A percentile compares a stretch with the other conserved stretches of the same genome.
phyloP scores from a whole-genome alignment of 2,888 invertebrate species.

The Leptarthrus brevirostris region DNA sequence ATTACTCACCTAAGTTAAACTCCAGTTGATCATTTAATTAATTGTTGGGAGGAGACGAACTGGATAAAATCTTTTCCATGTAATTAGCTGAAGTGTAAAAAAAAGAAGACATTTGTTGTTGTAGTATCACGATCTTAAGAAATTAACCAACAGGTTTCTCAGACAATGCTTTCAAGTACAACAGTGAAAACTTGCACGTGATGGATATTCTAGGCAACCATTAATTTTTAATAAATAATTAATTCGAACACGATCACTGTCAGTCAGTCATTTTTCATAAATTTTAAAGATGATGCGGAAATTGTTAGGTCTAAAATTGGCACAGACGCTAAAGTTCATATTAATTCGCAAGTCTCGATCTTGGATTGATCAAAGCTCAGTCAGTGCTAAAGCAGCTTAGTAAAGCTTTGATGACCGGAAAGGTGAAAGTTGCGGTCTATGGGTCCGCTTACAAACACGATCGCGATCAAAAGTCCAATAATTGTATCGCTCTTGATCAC shows the following conservation, averaged over 20 bases:
- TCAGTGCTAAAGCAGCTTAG: not conserved
- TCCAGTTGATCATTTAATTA: too few relatives aligned
- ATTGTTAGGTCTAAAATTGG: not conserved
- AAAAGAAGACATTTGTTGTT: not conserved
- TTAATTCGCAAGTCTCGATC: too few relatives aligned
- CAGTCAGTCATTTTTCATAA: not conserved
- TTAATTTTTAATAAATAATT: not conserved
- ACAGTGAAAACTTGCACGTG: not conserved
- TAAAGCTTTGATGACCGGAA: not conserved
- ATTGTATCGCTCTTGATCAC: not conserved
- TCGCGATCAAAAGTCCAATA: not conserved
- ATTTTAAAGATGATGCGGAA: not conserved
- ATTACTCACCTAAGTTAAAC: too few relatives aligned
- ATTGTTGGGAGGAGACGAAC: too few relatives aligned
- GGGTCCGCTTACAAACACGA: not conserved
- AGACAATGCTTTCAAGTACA: not conserved
- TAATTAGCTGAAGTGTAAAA: too few relatives aligned
- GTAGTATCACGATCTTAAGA: constrained; percentile 1
- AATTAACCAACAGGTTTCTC: constrained; percentile 12
- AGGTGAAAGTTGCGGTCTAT: constrained; percentile 8
- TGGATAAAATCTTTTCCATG: too few relatives aligned
- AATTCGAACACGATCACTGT: not conserved
- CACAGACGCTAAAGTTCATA: not conserved
- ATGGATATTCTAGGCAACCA: not conserved
- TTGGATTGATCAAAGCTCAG: constrained; percentile 23